Evolutionary conservation across 2,797 vertebrate species (phyloP), one percentile per base, ranked within the genome.

Genomic region (Acanthurus tractus): DNA sequence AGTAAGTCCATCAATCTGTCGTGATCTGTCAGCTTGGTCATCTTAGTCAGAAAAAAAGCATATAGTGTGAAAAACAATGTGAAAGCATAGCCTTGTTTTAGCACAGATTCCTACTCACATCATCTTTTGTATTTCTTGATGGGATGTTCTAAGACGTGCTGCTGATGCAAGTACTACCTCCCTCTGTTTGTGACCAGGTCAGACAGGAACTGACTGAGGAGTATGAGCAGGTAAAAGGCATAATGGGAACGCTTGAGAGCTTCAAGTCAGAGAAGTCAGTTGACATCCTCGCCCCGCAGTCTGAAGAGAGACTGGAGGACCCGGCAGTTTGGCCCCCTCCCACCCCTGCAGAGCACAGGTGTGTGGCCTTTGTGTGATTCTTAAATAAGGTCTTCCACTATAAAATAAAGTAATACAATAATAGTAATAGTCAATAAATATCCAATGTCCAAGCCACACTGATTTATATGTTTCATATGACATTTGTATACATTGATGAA

Each of bases 261-360:
- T 99, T 99, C 85, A 98, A 96, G 94, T 93, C 95, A 4, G 96
- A 98, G 69, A 98, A 92, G 92, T 96, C 96, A 34, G 85, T 91
- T 59, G 97, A 98, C 74, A 94, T 96, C 72, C 92, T 96, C 1
- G 95, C 95, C 25, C 95, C 95, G 69, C 96, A 90, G 59, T 92
- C 92, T 46, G 97, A 97, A 36, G 96, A 97, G 62, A 91, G 91
- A 57, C 92, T 91, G 3, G 94, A 94, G 84, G 97, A 99, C 83
- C 97, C 97, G 0, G 91, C 90, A 2, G 96, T 98, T 3, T 99
- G 98, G 98, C 97, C 98, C 0, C 97, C 97, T 23, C 98, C 98
- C 45, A 97, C 94, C 68, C 97, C 98, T 80, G 98, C 96, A 73
- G 98, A 99, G 76, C 97, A 99, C 95, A 98, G 96, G 98, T 98